phyloP scores from a whole-genome alignment of 2,797 vertebrate genomes.

The Periophthalmus magnuspinnatus region DNA sequence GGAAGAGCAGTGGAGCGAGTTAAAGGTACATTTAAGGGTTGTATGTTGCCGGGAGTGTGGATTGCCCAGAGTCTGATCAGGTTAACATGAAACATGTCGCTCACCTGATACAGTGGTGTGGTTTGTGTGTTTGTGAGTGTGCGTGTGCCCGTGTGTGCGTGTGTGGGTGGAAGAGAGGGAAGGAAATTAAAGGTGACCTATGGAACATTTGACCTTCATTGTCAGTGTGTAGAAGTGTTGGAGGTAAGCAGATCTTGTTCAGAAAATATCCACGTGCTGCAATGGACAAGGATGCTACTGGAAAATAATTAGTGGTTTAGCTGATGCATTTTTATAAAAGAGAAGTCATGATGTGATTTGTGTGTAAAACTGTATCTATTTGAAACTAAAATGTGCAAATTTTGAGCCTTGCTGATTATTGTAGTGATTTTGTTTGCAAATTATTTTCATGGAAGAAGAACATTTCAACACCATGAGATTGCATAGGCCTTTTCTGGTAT shows the following conservation, averaged over 20 bases:
- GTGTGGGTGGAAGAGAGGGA: constrained; percentile 7
- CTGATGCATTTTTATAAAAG: neutral
- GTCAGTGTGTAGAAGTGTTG: constrained; percentile 2
- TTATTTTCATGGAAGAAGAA: neutral
- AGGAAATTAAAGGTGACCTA: constrained; percentile 13
- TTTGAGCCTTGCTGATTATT: neutral
- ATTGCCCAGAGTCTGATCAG: neutral
- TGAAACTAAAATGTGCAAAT: too few species aligned
- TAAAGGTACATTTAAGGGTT: too few species aligned
- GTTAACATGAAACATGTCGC: neutral
- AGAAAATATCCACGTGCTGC: neutral
- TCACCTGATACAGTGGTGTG: too few species aligned
- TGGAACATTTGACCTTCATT: constrained; percentile 11
- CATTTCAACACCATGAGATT: neutral
- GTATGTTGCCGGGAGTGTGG: neutral
- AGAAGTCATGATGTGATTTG: neutral
- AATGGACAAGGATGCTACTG: neutral
- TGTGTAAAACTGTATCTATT: neutral
- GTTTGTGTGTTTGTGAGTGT: neutral
- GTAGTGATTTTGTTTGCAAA: neutral
- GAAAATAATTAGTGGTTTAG: too few species aligned
- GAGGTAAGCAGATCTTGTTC: constrained; percentile 6
- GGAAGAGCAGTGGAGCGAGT: neutral
- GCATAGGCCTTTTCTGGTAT: neutral
- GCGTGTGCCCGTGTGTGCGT: constrained; percentile 16